Evolutionary conservation across 2,888 invertebrate species (phyloP).

Genomic region (Platerodrilus igneus): DNA sequence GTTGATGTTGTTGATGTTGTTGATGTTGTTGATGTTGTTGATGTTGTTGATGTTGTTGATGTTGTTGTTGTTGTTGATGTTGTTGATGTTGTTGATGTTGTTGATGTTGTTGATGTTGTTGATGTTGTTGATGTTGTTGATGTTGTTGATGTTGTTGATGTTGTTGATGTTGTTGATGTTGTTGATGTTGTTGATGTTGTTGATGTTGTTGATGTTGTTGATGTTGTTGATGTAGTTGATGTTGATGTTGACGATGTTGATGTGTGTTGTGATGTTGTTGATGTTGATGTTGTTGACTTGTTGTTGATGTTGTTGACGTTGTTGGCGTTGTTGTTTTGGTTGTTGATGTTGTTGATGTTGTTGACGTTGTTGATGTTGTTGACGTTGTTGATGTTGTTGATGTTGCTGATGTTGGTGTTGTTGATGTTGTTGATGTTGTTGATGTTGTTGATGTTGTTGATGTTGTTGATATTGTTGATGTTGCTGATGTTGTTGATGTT

Average conservation of each 20-base stretch:
- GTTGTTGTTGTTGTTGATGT: slow-evolving; percentile 11
- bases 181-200: slow-evolving; percentile 12
- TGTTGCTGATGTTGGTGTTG: no score
- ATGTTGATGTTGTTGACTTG: not conserved
- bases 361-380: no score
- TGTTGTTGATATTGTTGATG: no score
- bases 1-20: slow-evolving; percentile 7
- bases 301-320: not conserved
- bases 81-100: slow-evolving; percentile 13
- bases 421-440: not conserved
- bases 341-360: no score
- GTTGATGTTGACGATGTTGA: not conserved
- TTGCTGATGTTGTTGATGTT: no score
- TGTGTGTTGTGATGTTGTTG: not conserved
- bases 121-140: slow-evolving; percentile 12
- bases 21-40: slow-evolving; percentile 5
- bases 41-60: slow-evolving; percentile 5
- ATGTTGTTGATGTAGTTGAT: slow-evolving; percentile 10
- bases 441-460: no score
- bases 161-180: slow-evolving; percentile 13
- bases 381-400: no score
- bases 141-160: slow-evolving; percentile 13
- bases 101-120: slow-evolving; percentile 13
- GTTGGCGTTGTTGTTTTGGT: no score
- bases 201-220: slow-evolving; percentile 10